Evolutionary conservation across 2,888 invertebrate species (phyloP).

Genomic region (Leptinotarsa haldemani): DNA sequence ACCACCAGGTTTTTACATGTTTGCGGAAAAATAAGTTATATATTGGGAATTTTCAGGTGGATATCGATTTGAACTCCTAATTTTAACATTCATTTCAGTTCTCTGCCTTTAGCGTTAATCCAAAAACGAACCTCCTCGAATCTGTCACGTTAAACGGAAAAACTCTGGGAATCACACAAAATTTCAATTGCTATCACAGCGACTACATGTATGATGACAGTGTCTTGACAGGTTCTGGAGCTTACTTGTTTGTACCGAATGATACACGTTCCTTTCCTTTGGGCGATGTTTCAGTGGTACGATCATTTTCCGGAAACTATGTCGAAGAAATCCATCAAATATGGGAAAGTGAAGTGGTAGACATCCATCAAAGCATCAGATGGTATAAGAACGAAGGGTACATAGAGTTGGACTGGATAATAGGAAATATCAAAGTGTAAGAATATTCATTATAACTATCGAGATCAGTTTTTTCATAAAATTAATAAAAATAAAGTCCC

Average conservation of each 20-base stretch:
- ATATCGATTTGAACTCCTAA: too few species aligned
- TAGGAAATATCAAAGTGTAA: slow-evolving; percentile 78
- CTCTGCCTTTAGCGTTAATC: slow-evolving; percentile 68
- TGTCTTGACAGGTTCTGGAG: slow-evolving; percentile 84
- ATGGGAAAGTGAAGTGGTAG: slow-evolving; percentile 71
- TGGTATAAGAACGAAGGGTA: slow-evolving; percentile 72
- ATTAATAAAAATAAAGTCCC: too few species aligned
- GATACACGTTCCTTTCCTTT: slow-evolving; percentile 67
- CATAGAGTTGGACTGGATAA: slow-evolving; percentile 79
- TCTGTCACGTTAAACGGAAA: slow-evolving; percentile 66
- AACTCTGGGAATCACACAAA: slow-evolving; percentile 68
- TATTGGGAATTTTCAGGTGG: too few species aligned
- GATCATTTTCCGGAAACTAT: slow-evolving; percentile 33
- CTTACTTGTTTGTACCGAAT: slow-evolving; percentile 78
- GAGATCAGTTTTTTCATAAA: not conserved
- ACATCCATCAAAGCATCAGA: slow-evolving; percentile 75
- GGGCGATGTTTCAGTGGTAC: not conserved
- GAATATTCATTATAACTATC: slow-evolving; percentile 64
- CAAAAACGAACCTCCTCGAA: slow-evolving; percentile 69
- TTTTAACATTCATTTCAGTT: not conserved
- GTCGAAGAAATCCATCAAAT: slow-evolving; percentile 67
- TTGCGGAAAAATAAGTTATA: too few species aligned
- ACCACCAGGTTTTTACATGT: too few species aligned
- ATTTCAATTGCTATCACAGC: slow-evolving; percentile 78
- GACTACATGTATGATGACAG: slow-evolving; percentile 52